These are phyloP conservation scores for Xenentodon cancila DNA, from an alignment of 2,797 vertebrate species.

Conservation along the genomic window DNA sequence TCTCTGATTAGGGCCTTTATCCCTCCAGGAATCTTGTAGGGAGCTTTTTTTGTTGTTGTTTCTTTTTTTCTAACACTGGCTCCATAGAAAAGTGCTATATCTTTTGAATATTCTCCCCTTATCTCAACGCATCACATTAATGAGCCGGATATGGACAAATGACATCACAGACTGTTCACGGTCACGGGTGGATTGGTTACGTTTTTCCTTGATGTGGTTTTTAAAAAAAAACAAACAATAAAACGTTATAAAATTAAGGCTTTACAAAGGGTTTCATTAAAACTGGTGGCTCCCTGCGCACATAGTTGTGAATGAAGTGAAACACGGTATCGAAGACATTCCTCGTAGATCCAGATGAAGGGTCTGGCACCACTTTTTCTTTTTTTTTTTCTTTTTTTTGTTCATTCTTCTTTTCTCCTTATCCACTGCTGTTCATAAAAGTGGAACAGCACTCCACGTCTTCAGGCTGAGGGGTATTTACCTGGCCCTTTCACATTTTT, in stretches of 20 bases:
- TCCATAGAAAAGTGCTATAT: constrained; percentile 66
- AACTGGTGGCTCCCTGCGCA: constrained; percentile 21
- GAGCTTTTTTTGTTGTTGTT: constrained; percentile 40
- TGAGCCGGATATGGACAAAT: constrained; percentile 26
- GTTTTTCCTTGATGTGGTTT: constrained; percentile 25
- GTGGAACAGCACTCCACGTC: no score
- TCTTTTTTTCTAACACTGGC: constrained; percentile 30
- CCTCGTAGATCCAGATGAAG: constrained; percentile 41
- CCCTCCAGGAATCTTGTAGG: constrained; percentile 62
- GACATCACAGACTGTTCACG: constrained; percentile 6
- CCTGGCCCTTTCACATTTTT: constrained; percentile 46
- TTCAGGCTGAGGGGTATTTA: constrained; percentile 59
- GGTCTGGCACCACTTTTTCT: constrained; percentile 38
- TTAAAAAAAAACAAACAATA: constrained; percentile 22
- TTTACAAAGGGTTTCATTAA: constrained; percentile 29
- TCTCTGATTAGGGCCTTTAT: constrained; percentile 71
- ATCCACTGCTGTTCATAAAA: constrained; percentile 43
- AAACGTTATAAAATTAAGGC: constrained; percentile 62
- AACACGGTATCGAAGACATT: constrained; percentile 56
- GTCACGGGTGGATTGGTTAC: constrained; percentile 6
- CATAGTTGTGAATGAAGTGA: constrained; percentile 42
- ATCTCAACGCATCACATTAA: constrained; percentile 24
- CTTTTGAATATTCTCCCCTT: constrained; percentile 40
- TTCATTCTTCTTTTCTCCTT: not conserved
- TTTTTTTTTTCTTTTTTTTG: no score